A percentile compares a stretch with the other conserved stretches of the same genome.
Evolutionary conservation across 1,140 invertebrate species (phyloP).

Genomic region (Plutomurus gul): DNA sequence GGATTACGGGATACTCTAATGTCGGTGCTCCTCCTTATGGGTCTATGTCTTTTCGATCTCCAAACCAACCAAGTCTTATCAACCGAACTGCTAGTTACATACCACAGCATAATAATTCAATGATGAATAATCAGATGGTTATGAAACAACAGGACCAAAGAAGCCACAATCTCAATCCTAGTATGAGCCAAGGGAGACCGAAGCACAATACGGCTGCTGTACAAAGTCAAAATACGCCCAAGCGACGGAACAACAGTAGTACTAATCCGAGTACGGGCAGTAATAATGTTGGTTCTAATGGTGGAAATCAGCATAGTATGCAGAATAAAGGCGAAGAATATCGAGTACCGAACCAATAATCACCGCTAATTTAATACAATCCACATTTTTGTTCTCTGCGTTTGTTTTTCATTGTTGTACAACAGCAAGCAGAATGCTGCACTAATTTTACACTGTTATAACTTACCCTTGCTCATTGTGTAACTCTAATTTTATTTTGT

Average conservation of each 20-base stretch:
- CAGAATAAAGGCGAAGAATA: slow-evolving; percentile 13
- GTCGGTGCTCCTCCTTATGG: neutral
- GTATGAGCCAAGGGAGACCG: neutral
- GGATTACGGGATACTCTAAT: neutral
- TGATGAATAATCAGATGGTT: slow-evolving; percentile 15
- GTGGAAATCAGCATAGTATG: slow-evolving; percentile 4
- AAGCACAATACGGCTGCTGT: neutral
- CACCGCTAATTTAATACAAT: too few relatives aligned
- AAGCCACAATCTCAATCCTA: slow-evolving; percentile 1
- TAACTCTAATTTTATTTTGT: too few relatives aligned
- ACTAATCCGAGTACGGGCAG: neutral
- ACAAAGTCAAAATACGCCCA: slow-evolving; percentile 2
- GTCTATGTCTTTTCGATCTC: neutral
- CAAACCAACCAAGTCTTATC: neutral
- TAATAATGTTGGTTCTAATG: slow-evolving; percentile 9
- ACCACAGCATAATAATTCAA: neutral
- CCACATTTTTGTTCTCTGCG: too few relatives aligned
- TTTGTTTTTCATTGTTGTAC: too few relatives aligned
- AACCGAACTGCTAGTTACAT: neutral
- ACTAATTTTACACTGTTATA: too few relatives aligned
- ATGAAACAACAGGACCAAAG: slow-evolving; percentile 19
- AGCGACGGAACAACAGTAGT: neutral
- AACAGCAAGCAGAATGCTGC: too few relatives aligned
- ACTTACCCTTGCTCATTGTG: too few relatives aligned
- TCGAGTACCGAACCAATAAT: too few relatives aligned